phyloP scores from a whole-genome alignment of 1,140 invertebrate genomes.

The Monomorium pharaonis region DNA sequence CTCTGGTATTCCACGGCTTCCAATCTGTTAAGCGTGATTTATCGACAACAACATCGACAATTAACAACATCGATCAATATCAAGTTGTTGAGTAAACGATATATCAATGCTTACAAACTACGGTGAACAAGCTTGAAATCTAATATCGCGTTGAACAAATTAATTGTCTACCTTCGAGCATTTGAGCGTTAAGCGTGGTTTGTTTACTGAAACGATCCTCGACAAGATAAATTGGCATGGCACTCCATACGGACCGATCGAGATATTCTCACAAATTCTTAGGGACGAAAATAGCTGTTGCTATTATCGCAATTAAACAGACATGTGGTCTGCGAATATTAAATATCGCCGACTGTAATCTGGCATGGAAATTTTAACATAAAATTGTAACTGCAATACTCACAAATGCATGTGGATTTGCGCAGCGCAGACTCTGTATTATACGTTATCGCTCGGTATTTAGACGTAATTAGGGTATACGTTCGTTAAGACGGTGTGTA shows the following conservation, averaged over 20 bases:
- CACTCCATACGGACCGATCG: slow-evolving; percentile 4
- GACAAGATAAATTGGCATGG: not conserved
- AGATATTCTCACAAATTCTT: slow-evolving; percentile 67
- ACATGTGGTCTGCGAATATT: slow-evolving; percentile 9
- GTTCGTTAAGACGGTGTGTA: slow-evolving; percentile 52
- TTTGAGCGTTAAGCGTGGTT: not conserved
- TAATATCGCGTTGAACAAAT: not conserved
- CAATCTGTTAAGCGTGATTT: not conserved
- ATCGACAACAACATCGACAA: no score
- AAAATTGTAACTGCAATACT: not conserved
- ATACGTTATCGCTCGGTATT: slow-evolving; percentile 62
- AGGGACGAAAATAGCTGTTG: slow-evolving; percentile 50
- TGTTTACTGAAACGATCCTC: not conserved
- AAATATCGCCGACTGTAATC: not conserved
- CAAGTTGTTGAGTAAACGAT: not conserved
- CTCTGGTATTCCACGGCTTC: not conserved
- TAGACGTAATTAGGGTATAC: slow-evolving; percentile 42
- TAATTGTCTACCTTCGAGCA: not conserved
- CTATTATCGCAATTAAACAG: not conserved
- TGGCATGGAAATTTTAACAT: not conserved
- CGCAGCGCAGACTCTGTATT: slow-evolving; percentile 72
- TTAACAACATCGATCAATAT: no score
- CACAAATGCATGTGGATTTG: not conserved
- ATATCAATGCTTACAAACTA: not conserved
- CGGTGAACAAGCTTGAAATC: not conserved